A percentile compares a stretch with the other conserved stretches of the same genome.
phyloP scores from a whole-genome alignment of 2,888 invertebrate genomes.

The Oeneis ivallda region DNA sequence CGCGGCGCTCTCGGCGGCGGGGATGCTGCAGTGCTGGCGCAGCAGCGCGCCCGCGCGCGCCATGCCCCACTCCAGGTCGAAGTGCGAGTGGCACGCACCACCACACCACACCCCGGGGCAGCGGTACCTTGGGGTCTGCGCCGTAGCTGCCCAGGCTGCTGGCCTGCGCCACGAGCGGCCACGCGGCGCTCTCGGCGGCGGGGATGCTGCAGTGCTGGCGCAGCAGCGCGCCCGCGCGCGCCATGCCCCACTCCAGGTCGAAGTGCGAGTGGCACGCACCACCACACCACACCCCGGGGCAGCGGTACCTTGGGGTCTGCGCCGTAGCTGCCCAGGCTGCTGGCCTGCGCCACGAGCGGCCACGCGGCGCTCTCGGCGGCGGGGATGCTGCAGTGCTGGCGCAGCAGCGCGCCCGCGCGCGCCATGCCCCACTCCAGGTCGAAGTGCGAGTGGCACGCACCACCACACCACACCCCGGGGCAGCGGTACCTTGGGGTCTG shows the following conservation, averaged over 20 bases:
- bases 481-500: conserved; percentile 71
- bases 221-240: conserved; percentile 83
- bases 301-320: conserved; percentile 74
- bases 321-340: conserved; percentile 94
- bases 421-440: conserved; percentile 84
- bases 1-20: conserved; percentile 60
- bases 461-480: background rate
- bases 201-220: conserved; percentile 83
- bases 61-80: conserved; percentile 85
- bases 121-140: conserved; percentile 74
- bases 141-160: conserved; percentile 96
- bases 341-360: conserved; percentile 92
- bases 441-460: background rate
- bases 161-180: conserved; percentile 92
- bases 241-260: conserved; percentile 85
- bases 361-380: conserved; percentile 73
- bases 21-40: conserved; percentile 83
- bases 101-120: background rate
- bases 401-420: conserved; percentile 83
- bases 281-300: background rate
- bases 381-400: conserved; percentile 83
- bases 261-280: background rate
- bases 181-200: conserved; percentile 64
- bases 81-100: background rate
- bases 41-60: conserved; percentile 83